Base-by-base conservation (phyloP, 2,888 invertebrate genomes). In the Sepiola atlantica region DNA sequence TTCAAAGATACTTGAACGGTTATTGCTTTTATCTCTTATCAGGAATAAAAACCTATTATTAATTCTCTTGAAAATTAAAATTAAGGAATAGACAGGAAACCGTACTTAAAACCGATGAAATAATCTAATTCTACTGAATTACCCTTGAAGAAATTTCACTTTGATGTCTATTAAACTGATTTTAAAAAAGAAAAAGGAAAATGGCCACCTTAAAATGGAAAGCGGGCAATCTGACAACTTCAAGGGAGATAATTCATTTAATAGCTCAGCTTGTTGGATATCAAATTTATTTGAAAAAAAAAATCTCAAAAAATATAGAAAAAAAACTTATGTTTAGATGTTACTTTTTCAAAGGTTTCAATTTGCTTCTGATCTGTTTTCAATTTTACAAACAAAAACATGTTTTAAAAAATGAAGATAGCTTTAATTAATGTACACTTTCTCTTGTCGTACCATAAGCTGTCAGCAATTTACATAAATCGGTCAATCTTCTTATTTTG, bases 231-330 rank as follows among this genome's bases (percentile, higher is more conserved):
- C n/a, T 77, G 77, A 77, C n/a, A 77, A 18, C 77, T n/a, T 77
- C 77, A 77, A 77, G 77, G 77, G 77, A 77, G n/a, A 77, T 77
- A 16, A 77, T n/a, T 77, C 77, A n/a, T n/a, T 77, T 77, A 77
- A 16, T 77, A 77, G 77, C 77, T 32, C 18, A 77, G n/a, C 18
- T 77, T 77, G 77, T 12, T 21, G n/a, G n/a, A n/a, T n/a, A 77
- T 77, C 18, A 77, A n/a, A 18, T 77, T n/a, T 77, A 77, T 77
- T 77, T 77, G n/a, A 77, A n/a, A 45, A 45, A n/a, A n/a, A 45
- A 45, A 32, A n/a, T 77, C 16, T 77, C 77, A 14, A n/a, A n/a
- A n/a, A 28, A n/a, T 45, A 45, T 45, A 45, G 45, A 45, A 45
- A 45, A 45, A 45, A n/a, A n/a, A n/a, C 28, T 57, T 24, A 4